Evolutionary conservation across 2,888 invertebrate genomes (phyloP).

Genomic region (Trichogramma dendrolimi): DNA sequence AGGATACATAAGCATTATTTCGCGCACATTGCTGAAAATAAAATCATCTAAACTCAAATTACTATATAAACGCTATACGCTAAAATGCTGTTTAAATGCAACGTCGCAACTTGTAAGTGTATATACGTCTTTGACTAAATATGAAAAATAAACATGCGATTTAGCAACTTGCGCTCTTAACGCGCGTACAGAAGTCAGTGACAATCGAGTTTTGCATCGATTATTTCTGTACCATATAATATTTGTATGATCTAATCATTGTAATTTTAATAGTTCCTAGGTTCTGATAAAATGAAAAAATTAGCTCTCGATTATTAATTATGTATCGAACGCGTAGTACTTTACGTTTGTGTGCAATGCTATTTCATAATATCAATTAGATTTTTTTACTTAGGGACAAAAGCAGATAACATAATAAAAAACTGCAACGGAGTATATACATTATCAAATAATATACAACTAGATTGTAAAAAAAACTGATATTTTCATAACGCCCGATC

Average conservation of each 20-base stretch:
- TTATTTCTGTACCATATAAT: conserved; percentile 25
- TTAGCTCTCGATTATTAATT: conserved; percentile 18
- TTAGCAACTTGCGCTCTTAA: conserved; percentile 19
- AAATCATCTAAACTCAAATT: conserved; percentile 14
- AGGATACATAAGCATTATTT: conserved; percentile 5
- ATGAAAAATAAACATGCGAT: neutral
- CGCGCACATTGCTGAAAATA: conserved; percentile 18
- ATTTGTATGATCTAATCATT: conserved; percentile 7
- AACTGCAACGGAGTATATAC: neutral
- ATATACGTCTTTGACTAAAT: neutral
- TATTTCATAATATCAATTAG: conserved; percentile 16
- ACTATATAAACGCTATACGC: too few relatives aligned
- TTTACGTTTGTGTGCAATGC: neutral
- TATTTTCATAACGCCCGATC: conserved; percentile 21
- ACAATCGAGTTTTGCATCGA: conserved; percentile 29
- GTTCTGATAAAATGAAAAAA: conserved; percentile 25
- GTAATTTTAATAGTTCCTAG: conserved; percentile 23
- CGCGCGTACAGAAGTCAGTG: conserved; percentile 26
- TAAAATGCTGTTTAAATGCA: too few relatives aligned
- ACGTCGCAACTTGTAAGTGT: neutral
- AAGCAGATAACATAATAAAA: conserved; percentile 4
- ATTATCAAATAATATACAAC: conserved; percentile 12
- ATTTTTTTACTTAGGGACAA: conserved; percentile 21
- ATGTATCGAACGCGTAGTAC: conserved; percentile 12
- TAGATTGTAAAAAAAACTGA: conserved; percentile 20